These are phyloP conservation scores for Dryoscopus gambensis DNA, from an alignment of 2,113 vertebrate genomes.

Conservation along the genomic window DNA sequence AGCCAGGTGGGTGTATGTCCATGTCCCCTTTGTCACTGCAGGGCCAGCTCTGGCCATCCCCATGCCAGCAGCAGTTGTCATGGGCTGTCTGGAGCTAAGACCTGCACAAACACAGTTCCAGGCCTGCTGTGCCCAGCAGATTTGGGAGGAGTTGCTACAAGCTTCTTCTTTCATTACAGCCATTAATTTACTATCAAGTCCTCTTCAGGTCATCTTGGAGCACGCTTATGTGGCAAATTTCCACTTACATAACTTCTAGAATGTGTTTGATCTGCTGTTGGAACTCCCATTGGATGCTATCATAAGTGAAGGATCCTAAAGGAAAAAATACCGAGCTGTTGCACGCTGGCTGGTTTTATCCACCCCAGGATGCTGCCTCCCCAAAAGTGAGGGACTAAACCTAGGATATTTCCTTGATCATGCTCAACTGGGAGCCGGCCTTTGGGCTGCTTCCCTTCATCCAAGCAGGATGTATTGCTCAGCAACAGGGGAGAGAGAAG, in stretches of 20 bases:
- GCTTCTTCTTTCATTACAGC: background rate
- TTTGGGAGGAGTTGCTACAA: background rate
- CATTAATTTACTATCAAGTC: background rate
- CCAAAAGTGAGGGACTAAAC: background rate
- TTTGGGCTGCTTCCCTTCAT: background rate
- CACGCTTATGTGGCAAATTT: background rate
- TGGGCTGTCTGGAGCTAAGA: background rate
- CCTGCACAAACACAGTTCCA: background rate
- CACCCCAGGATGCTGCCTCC: background rate
- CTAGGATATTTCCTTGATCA: background rate
- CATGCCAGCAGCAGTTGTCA: background rate
- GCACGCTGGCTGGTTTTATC: background rate
- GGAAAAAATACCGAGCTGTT: background rate
- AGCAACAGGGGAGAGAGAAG: background rate
- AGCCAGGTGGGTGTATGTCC: conserved; percentile 68
- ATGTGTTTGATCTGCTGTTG: background rate
- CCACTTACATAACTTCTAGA: background rate
- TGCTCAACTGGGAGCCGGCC: background rate
- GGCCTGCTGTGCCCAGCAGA: background rate
- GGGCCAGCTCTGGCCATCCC: background rate
- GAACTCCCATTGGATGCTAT: background rate
- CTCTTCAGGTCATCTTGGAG: background rate
- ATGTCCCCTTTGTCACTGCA: background rate
- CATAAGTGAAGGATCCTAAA: background rate
- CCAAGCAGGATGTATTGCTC: background rate